Conservation (phyloP, 2,113 vertebrate genomes). For the Crotalus helleri region DNA sequence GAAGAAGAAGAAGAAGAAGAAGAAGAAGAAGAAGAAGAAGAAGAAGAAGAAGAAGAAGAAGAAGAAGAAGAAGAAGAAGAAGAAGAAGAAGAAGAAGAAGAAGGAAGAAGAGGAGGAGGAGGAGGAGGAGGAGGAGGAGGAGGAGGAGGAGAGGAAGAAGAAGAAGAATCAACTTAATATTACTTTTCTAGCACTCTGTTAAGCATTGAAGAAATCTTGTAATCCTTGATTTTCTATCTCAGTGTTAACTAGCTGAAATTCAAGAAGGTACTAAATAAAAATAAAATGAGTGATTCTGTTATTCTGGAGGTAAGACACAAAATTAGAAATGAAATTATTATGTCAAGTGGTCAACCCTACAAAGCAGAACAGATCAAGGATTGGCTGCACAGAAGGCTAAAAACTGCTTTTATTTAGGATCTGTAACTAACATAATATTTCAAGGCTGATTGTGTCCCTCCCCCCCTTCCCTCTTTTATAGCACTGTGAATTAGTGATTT, state of each 20-base stretch:
- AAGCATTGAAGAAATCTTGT: slow-evolving; percentile 2
- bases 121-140: no score
- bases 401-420: neutral
- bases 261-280: neutral
- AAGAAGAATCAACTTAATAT: neutral
- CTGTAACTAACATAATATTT: neutral
- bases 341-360: neutral
- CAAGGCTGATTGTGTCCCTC: neutral
- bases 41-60: no score
- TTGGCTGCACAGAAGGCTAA: neutral
- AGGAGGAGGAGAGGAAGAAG: neutral
- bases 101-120: no score
- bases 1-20: accelerated
- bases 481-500: neutral
- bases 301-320: neutral
- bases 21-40: no score
- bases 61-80: no score
- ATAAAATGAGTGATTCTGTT: neutral
- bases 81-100: no score
- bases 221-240: neutral
- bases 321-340: neutral
- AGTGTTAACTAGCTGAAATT: neutral
- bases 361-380: neutral
- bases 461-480: neutral
- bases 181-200: neutral